A percentile compares a stretch with the other conserved stretches of the same genome.
These are phyloP conservation scores for Pionites leucogaster DNA, from an alignment of 2,113 vertebrate genomes.

Conservation along the genomic window DNA sequence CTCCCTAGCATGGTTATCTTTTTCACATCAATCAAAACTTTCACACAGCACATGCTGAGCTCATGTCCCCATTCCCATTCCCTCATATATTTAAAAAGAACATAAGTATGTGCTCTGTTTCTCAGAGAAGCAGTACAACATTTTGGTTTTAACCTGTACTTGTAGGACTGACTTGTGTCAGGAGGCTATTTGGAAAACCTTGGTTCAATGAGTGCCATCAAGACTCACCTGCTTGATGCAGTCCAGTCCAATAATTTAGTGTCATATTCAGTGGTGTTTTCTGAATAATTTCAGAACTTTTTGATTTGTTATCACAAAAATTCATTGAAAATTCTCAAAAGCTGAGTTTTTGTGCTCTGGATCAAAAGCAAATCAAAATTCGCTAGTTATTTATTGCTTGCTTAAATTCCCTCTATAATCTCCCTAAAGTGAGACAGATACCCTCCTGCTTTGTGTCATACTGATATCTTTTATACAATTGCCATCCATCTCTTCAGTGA, in stretches of 20 bases:
- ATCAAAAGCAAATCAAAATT: background rate
- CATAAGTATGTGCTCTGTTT: background rate
- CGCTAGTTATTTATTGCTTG: background rate
- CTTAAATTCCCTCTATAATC: background rate
- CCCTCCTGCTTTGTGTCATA: background rate
- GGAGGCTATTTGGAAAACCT: background rate
- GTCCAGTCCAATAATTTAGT: background rate
- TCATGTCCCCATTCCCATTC: background rate
- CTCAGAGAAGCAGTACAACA: background rate
- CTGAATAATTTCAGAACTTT: background rate
- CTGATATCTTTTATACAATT: background rate
- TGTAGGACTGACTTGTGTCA: background rate
- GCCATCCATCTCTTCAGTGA: background rate
- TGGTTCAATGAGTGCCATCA: background rate
- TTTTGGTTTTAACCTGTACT: background rate
- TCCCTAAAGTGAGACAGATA: background rate
- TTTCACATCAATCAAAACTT: background rate
- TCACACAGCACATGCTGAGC: background rate
- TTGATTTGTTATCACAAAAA: background rate
- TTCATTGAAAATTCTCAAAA: background rate
- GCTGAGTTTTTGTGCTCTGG: background rate
- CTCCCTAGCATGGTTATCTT: background rate
- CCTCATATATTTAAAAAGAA: background rate
- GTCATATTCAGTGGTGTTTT: background rate
- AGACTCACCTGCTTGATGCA: background rate